Evolutionary conservation across 2,797 vertebrate genomes (phyloP), one percentile per base, ranked within the genome.

Genomic region (Poeciliopsis turneri): DNA sequence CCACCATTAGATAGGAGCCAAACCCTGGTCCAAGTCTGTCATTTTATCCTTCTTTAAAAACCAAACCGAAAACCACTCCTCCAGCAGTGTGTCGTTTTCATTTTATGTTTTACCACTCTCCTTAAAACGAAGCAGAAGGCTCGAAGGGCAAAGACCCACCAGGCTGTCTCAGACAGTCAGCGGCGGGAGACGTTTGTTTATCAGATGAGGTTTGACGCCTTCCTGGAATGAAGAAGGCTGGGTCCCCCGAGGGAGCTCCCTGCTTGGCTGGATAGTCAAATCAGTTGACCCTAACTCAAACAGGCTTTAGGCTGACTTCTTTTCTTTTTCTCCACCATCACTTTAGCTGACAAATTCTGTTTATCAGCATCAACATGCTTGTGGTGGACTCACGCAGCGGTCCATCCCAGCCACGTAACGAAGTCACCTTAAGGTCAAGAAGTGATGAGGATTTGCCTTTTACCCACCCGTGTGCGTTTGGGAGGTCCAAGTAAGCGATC

Each of bases 351-450:
- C 36, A 18, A 68, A 64, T 83, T 82, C 39, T 71, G 51, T 46
- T 76, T 10, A 41, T 77, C 41, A 80, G 71, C 25, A 28, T 76
- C 74, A 76, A 57, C 0, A 1, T 70, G 30, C 77, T 69, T 64
- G 49, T 47, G 79, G 73, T 69, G n/a, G 59, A 83, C 55, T 68
- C 77, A 69, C 74, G 47, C 13, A n/a, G 15, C 39, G 25, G 74
- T 75, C 84, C 79, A 71, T 76, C 36, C 75, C 30, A 75, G 75
- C 30, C 43, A 53, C 33, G 61, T 87, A 78, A 82, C 59, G n/a
- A 43, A 85, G 87, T 91, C 88, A 88, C 1, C 69, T 43, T 86
- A 91, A 93, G 89, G 88, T 92, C 83, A 90, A 72, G 39, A 81
- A 73, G 81, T 81, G 82, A 84, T 82, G 74, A 84, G 66, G 64